Conservation (phyloP, 2,888 invertebrate genomes). For the Dorcus parallelipipedus region DNA sequence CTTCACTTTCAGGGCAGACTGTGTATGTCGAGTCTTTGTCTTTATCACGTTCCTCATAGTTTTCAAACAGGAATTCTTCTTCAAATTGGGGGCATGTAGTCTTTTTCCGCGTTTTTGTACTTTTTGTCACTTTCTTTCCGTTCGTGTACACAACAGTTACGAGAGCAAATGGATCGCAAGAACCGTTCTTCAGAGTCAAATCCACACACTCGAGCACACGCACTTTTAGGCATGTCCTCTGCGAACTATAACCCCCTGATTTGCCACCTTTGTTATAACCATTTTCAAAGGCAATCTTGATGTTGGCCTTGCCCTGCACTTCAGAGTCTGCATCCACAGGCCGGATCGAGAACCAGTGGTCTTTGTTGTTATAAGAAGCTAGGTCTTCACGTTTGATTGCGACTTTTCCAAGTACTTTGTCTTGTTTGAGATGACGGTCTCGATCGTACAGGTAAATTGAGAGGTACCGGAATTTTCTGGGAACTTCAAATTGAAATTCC, state of each 20-base stretch:
- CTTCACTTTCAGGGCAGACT: slow-evolving; percentile 52
- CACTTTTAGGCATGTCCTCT: slow-evolving; percentile 52
- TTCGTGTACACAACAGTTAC: slow-evolving; percentile 78
- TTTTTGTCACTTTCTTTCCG: slow-evolving; percentile 72
- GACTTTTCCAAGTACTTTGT: slow-evolving; percentile 80
- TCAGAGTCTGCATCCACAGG: slow-evolving; percentile 87
- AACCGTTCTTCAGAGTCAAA: slow-evolving; percentile 83
- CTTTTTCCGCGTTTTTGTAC: slow-evolving; percentile 86
- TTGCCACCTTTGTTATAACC: slow-evolving; percentile 54
- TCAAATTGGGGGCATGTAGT: slow-evolving; percentile 87
- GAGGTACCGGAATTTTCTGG: slow-evolving; percentile 82
- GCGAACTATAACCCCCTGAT: slow-evolving; percentile 33
- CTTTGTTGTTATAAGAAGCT: slow-evolving; percentile 83
- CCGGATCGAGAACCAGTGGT: slow-evolving; percentile 86
- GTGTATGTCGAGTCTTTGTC: slow-evolving; percentile 40
- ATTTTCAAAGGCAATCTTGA: slow-evolving; percentile 71
- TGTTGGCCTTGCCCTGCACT: slow-evolving; percentile 86
- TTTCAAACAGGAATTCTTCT: slow-evolving; percentile 79
- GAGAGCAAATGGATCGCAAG: slow-evolving; percentile 87
- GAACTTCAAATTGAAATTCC: slow-evolving; percentile 91
- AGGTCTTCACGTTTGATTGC: slow-evolving; percentile 86
- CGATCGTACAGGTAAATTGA: slow-evolving; percentile 87
- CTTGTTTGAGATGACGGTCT: slow-evolving; percentile 79
- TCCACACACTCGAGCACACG: slow-evolving; percentile 83
- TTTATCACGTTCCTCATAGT: slow-evolving; percentile 49